Base-by-base conservation (phyloP, 2,113 vertebrate species). In the Aegotheles bennettii region DNA sequence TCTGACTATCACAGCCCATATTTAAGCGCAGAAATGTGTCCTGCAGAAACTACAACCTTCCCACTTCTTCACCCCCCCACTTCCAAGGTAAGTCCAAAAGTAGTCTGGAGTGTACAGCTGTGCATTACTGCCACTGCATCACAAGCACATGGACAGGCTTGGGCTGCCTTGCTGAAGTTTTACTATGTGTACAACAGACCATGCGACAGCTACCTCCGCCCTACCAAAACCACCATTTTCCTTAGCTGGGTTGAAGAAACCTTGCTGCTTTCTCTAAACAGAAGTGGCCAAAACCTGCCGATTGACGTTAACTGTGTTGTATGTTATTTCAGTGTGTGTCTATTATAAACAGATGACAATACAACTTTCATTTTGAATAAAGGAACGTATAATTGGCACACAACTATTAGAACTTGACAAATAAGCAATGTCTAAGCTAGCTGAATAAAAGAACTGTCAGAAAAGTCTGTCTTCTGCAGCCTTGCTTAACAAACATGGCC, bases 321-420 rank as follows among this genome's bases (percentile, higher is more conserved):
- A 35, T 86, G 76, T 89, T 95, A 89, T 96, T 96, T 92, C 77
- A 61, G 0, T 65, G 31, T 91, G 83, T 94, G 65, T 93, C 40
- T 84, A 35, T 86, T 89, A 57, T 84, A 96, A 95, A 96, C 86
- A 95, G 59, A 90, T 87, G 60, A 84, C 69, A 93, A 45, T 35
- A 15, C 61, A 76, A 90, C 86, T 89, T 95, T 48, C 76, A 87
- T 90, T 96, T 92, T 90, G 48, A 90, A 50, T 86, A 74, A 92
- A 93, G 80, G 57, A 87, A 68, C 76, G 42, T 73, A 59, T 94
- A 91, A 94, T 65, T 4, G 13, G 33, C 74, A 45, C 47, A 85
- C 48, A 68, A 15, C 74, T 94, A 79, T 89, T 79, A 89, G 82
- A 94, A 65, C 6, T 1, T 64, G 74, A 77, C 50, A 92, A 86